Evolutionary conservation across 2,888 invertebrate species (phyloP), one percentile per base, ranked within the genome.

Genomic region (Chymomyza amoena): DNA sequence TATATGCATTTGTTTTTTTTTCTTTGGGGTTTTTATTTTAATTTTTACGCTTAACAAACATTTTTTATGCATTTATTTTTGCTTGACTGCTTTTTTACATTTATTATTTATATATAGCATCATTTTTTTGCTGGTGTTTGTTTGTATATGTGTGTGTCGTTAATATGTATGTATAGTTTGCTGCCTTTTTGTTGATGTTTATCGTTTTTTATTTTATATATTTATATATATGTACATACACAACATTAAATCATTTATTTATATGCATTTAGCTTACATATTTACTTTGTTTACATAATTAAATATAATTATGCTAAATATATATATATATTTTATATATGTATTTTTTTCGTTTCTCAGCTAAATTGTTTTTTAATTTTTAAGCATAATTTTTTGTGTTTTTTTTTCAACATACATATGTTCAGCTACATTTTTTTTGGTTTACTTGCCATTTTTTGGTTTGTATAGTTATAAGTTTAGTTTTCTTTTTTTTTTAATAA

Each of bases 161-260:
- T 16, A 61, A n/a, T 61, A 18, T 61, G 10, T 16, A 20, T 45
- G 50, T 61, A 16, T 61, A 61, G 39, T 56, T 64, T 52, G 54
- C 16, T 39, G 15, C 25, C 18, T 54, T 52, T 54, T 16, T 63
- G 20, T 36, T 62, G 4, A 51, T 63, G n/a, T 63, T 18, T 63
- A 36, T 64, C 5, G 15, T 36, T 36, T 63, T 63, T 15, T 6
- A 16, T 67, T 61, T 64, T 67, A 54, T 68, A 71, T 69, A 68
- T 73, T 73, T 79, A 76, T 76, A 71, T 85, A 76, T 88, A 86
- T 88, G 70, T 88, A 84, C 87, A 88, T 88, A 81, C 87, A 84
- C 88, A 88, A 84, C 84, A 84, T 84, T 86, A 73, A 84, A 86
- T 86, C 81, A 78, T 79, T 84, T 88, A 87, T 81, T 82, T 76